Percentiles rank a stretch among this genome's conserved stretches.
phyloP scores from a whole-genome alignment of 2,888 invertebrate species.

The Acrobasis suavella region DNA sequence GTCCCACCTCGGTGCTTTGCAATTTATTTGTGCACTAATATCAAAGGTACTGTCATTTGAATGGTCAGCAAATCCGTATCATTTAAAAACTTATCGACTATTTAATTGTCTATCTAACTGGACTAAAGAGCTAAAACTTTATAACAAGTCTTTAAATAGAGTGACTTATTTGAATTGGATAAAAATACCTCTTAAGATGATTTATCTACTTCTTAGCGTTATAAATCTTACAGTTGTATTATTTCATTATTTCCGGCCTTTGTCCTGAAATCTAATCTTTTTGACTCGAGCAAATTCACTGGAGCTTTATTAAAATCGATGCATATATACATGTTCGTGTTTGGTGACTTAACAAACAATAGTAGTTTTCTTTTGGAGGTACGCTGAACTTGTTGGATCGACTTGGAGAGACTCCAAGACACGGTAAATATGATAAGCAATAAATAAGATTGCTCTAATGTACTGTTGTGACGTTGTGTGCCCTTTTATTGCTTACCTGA shows the following conservation, averaged over 20 bases:
- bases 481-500: neutral
- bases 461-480: constrained; percentile 1
- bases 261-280: too few relatives aligned
- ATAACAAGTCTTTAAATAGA: too few relatives aligned
- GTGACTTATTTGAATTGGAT: too few relatives aligned
- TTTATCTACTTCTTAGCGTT: too few relatives aligned
- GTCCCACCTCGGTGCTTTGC: constrained; percentile 47
- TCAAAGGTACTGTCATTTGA: constrained; percentile 13
- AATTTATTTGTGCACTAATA: constrained; percentile 29
- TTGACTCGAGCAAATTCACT: too few relatives aligned
- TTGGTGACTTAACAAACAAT: neutral
- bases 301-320: too few relatives aligned
- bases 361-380: constrained; percentile 25
- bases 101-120: too few relatives aligned
- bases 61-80: neutral
- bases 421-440: constrained; percentile 20
- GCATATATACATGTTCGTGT: neutral
- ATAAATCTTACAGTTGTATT: too few relatives aligned
- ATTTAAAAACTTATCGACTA: too few relatives aligned
- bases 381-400: constrained; percentile 25
- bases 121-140: too few relatives aligned
- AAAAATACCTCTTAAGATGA: too few relatives aligned
- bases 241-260: too few relatives aligned
- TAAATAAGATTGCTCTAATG: constrained; percentile 27
- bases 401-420: constrained; percentile 11